phyloP scores from a whole-genome alignment of 2,888 invertebrate genomes.

The Troides oblongomaculatus region DNA sequence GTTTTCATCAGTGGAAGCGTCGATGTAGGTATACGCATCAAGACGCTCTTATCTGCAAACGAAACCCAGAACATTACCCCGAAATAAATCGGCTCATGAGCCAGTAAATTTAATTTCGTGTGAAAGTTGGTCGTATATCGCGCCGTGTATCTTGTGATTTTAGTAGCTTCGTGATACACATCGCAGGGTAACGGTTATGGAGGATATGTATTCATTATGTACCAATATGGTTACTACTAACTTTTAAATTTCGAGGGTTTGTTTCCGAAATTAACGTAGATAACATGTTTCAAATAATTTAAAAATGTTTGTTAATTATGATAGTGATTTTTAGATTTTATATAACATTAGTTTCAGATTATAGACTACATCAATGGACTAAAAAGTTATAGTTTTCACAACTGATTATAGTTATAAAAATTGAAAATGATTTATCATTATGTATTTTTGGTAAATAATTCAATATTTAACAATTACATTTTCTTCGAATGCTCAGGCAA shows the following conservation, averaged over 20 bases:
- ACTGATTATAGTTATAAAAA: not conserved
- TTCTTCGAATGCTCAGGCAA: constrained; percentile 25
- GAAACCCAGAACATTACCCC: constrained; percentile 56
- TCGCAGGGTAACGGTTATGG: not conserved
- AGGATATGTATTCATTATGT: not conserved
- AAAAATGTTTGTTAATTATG: not conserved
- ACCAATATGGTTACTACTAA: too few species aligned
- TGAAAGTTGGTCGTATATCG: constrained; percentile 61
- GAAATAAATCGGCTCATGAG: constrained; percentile 63
- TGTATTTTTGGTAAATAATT: constrained; percentile 20
- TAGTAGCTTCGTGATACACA: constrained; percentile 41
- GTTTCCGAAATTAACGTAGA: not conserved
- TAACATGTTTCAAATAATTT: not conserved
- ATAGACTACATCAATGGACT: too few species aligned
- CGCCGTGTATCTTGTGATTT: constrained; percentile 46
- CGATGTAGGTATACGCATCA: constrained; percentile 45
- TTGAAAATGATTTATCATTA: not conserved
- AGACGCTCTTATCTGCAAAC: constrained; percentile 54
- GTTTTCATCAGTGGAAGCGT: constrained; percentile 49
- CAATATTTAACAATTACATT: constrained; percentile 29
- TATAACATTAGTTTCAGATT: too few species aligned
- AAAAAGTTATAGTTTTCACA: not conserved
- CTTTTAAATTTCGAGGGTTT: not conserved
- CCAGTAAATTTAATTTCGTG: constrained; percentile 65
- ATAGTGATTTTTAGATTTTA: not conserved